These are phyloP conservation scores for Eriosoma lanigerum DNA, from an alignment of 1,140 invertebrate genomes.

Conservation along the genomic window DNA sequence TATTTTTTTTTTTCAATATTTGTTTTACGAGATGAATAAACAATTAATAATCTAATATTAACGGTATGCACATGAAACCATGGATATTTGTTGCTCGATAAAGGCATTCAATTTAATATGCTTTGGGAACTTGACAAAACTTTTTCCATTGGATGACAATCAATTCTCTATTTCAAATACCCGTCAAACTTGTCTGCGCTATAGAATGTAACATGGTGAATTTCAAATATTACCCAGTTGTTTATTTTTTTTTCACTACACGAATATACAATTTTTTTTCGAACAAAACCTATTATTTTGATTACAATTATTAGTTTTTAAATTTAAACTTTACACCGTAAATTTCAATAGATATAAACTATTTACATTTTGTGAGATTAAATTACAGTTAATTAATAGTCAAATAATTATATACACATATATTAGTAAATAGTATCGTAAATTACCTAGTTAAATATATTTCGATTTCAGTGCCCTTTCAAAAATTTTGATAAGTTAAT, in stretches of 20 bases:
- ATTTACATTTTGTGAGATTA: too few relatives aligned
- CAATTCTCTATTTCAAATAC: neutral
- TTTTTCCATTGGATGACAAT: neutral
- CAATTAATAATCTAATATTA: too few relatives aligned
- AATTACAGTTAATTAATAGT: too few relatives aligned
- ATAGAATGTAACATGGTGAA: neutral
- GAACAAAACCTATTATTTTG: neutral
- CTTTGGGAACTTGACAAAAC: neutral
- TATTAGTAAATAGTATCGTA: too few relatives aligned
- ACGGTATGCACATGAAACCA: too few relatives aligned
- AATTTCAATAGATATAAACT: too few relatives aligned
- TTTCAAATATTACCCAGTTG: constrained; percentile 9
- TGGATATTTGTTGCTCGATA: neutral
- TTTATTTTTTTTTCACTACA: neutral
- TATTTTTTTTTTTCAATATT: too few relatives aligned
- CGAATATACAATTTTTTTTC: neutral
- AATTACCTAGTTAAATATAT: too few relatives aligned
- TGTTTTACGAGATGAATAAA: too few relatives aligned
- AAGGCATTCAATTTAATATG: neutral
- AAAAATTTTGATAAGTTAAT: too few relatives aligned
- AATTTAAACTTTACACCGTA: neutral
- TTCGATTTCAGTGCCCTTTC: too few relatives aligned
- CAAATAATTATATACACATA: too few relatives aligned
- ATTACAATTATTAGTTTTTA: neutral
- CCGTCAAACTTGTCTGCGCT: neutral